Conservation (phyloP, 2,888 invertebrate species). For the Notodonta dromedarius region DNA sequence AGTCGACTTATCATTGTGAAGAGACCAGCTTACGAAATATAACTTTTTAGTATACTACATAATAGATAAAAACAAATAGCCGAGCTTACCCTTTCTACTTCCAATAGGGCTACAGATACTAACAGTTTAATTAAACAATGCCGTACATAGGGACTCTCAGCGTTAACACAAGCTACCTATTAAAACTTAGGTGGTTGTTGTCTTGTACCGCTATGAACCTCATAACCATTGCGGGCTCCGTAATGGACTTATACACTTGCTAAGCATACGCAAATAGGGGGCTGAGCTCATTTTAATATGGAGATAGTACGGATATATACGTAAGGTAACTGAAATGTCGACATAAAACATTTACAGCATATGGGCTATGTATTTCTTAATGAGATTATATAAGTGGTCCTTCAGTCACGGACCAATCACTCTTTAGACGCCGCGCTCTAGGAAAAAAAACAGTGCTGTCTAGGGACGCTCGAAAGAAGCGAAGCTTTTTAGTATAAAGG, state of each 20-base stretch:
- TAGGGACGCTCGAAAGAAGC: too few species aligned
- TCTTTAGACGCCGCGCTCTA: too few species aligned
- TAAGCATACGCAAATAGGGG: constrained; percentile 2
- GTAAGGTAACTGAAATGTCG: too few species aligned
- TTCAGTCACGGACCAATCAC: too few species aligned
- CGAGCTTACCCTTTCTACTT: neutral
- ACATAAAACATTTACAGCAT: too few species aligned
- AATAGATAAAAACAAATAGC: neutral
- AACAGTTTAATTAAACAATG: constrained; percentile 33
- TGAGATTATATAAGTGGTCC: too few species aligned
- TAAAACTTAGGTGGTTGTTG: constrained; percentile 28
- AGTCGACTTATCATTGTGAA: too few species aligned
- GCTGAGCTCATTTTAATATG: neutral
- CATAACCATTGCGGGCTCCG: constrained; percentile 2
- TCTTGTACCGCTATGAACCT: constrained; percentile 13
- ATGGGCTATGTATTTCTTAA: too few species aligned
- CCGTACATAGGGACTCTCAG: constrained; percentile 12
- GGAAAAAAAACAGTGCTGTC: too few species aligned
- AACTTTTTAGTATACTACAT: too few species aligned
- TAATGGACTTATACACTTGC: constrained; percentile 1
- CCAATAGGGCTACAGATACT: constrained; percentile 8
- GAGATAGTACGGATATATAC: neutral
- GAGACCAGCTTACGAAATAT: too few species aligned
- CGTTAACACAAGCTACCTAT: constrained; percentile 14
- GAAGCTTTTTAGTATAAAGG: too few species aligned